Evolutionary conservation across 2,113 vertebrate species (phyloP).

Genomic region (Corythornis cristatus): DNA sequence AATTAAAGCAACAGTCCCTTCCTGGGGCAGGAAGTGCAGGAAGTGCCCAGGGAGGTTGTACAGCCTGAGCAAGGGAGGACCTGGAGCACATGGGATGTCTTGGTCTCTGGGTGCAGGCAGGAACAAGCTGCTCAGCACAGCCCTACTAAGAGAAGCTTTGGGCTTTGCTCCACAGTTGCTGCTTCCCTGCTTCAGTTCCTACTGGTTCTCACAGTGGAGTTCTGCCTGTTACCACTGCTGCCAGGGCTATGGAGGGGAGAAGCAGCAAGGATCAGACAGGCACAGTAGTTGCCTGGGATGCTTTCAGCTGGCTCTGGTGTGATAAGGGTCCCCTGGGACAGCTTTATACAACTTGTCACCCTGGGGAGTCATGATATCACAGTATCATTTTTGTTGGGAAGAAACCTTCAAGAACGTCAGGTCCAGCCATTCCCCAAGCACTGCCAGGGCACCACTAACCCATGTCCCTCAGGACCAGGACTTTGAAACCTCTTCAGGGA

Average conservation of each 20-base stretch:
- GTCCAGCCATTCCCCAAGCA: background rate
- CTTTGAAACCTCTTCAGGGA: background rate
- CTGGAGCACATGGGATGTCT: fast-evolving
- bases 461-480: background rate
- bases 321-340: fast-evolving
- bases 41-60: fast-evolving
- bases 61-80: fast-evolving
- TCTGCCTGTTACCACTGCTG: background rate
- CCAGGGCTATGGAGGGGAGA: fast-evolving
- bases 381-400: background rate
- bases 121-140: background rate
- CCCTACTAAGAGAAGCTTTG: background rate
- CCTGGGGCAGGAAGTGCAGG: fast-evolving
- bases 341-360: background rate
- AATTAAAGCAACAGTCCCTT: background rate
- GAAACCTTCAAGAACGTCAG: no score
- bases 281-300: fast-evolving
- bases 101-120: background rate
- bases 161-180: fast-evolving
- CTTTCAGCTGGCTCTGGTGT: fast-evolving
- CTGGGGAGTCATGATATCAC: background rate
- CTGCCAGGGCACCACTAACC: no score
- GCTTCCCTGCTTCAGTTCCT: fast-evolving
- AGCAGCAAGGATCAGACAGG: no score
- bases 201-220: background rate